Percentiles rank a stretch among this genome's conserved stretches.
Conservation (phyloP, 2,888 invertebrate genomes). For the Limnephilus marmoratus region DNA sequence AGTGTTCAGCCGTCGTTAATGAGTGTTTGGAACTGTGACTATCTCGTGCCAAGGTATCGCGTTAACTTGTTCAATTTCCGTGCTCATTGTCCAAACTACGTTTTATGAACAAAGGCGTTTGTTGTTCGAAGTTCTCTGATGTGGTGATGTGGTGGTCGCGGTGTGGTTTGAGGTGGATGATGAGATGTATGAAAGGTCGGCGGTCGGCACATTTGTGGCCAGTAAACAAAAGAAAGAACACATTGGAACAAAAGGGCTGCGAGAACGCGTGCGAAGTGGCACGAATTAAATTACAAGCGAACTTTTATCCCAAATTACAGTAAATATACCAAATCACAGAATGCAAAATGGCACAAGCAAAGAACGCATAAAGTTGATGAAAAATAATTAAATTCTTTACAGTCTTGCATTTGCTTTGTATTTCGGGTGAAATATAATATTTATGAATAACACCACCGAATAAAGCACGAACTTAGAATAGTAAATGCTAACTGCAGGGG, state of each 20-base stretch:
- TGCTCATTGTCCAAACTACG: background rate
- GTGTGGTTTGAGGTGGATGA: background rate
- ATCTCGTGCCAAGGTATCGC: conserved; percentile 24
- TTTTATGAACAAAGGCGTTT: conserved; percentile 16
- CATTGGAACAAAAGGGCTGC: conserved; percentile 25
- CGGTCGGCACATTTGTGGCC: background rate
- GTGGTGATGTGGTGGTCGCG: background rate
- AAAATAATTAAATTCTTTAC: conserved; percentile 25
- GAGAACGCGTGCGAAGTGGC: background rate
- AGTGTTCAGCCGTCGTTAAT: conserved; percentile 6
- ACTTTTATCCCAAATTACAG: background rate
- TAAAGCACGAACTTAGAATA: conserved; percentile 16
- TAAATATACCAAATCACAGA: background rate
- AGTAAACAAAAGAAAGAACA: background rate
- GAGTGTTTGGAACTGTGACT: conserved; percentile 20
- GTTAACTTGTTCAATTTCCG: background rate
- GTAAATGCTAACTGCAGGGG: conserved; percentile 4
- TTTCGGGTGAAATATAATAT: background rate
- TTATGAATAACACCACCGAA: conserved; percentile 16
- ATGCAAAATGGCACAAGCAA: background rate
- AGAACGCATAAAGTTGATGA: conserved; percentile 24
- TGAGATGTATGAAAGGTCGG: conserved; percentile 5
- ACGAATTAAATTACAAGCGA: background rate
- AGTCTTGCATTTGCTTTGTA: conserved; percentile 12
- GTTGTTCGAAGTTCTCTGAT: background rate